Conservation (phyloP, 2,888 invertebrate species). For the Lycia hirtaria region DNA sequence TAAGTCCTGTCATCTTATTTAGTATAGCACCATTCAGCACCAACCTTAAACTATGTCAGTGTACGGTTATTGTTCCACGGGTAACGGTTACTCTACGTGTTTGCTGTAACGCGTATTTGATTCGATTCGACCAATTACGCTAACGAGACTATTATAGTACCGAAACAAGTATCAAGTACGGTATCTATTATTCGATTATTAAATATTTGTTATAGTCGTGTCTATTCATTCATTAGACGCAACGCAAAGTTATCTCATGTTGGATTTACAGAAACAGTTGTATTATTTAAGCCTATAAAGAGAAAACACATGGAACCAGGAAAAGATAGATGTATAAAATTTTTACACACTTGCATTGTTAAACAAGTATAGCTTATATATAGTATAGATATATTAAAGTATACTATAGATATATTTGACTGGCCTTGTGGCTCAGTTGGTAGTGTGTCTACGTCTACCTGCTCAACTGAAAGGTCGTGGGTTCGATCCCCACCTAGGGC, state of each 20-base stretch:
- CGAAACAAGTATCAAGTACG: constrained; percentile 18
- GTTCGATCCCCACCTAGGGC: too few species aligned
- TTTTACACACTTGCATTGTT: too few species aligned
- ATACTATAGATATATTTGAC: too few species aligned
- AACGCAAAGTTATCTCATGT: not conserved
- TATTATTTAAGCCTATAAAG: not conserved
- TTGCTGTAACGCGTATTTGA: constrained; percentile 38
- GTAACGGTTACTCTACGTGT: constrained; percentile 31
- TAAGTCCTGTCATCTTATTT: too few species aligned
- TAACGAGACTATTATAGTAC: constrained; percentile 36
- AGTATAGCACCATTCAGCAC: not conserved
- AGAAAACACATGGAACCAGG: not conserved
- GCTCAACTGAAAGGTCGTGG: too few species aligned
- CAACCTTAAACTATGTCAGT: not conserved
- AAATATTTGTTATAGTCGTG: constrained; percentile 20
- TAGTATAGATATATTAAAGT: too few species aligned
- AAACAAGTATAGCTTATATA: too few species aligned
- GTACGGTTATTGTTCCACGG: constrained; percentile 7
- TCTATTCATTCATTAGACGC: not conserved
- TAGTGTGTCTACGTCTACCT: too few species aligned
- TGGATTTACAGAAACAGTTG: not conserved
- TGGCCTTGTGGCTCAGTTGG: too few species aligned
- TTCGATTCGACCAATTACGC: constrained; percentile 43
- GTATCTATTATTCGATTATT: constrained; percentile 32
- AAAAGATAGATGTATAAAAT: too few species aligned